These are phyloP conservation scores for Loxodonta africana DNA, from an alignment of 2,113 vertebrate genomes.

Conservation along the genomic window DNA sequence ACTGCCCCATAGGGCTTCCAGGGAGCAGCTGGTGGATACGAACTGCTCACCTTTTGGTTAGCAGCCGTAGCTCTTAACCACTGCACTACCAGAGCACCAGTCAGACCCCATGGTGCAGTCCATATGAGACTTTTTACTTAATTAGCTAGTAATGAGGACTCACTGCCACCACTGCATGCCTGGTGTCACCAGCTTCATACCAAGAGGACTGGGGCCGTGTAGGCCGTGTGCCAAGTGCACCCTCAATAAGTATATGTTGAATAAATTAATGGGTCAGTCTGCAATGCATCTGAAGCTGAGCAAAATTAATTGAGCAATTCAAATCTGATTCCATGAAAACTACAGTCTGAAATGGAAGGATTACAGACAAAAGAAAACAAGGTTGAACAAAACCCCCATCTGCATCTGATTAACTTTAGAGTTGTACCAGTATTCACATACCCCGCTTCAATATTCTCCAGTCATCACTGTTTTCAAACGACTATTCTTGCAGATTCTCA, in stretches of 20 bases:
- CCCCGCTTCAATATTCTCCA: neutral
- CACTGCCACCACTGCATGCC: neutral
- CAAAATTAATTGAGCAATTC: conserved; percentile 41
- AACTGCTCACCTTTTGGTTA: too few species aligned
- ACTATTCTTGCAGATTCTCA: neutral
- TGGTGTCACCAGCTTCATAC: neutral
- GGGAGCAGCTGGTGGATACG: too few species aligned
- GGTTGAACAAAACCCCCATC: neutral
- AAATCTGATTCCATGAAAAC: conserved; percentile 42
- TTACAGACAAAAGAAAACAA: neutral
- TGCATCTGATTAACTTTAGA: conserved; percentile 19
- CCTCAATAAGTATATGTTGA: neutral
- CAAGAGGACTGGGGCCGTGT: neutral
- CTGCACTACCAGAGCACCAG: too few species aligned
- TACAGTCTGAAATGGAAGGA: neutral
- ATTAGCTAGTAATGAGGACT: neutral
- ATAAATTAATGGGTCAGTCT: neutral
- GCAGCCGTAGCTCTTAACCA: too few species aligned
- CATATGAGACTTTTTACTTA: neutral
- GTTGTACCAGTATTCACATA: neutral
- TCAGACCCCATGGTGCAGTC: neutral
- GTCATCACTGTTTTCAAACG: neutral
- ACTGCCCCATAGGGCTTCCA: too few species aligned
- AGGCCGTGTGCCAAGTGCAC: neutral
- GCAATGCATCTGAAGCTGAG: neutral